phyloP scores from a whole-genome alignment of 2,113 vertebrate genomes.

The Laticauda colubrina region DNA sequence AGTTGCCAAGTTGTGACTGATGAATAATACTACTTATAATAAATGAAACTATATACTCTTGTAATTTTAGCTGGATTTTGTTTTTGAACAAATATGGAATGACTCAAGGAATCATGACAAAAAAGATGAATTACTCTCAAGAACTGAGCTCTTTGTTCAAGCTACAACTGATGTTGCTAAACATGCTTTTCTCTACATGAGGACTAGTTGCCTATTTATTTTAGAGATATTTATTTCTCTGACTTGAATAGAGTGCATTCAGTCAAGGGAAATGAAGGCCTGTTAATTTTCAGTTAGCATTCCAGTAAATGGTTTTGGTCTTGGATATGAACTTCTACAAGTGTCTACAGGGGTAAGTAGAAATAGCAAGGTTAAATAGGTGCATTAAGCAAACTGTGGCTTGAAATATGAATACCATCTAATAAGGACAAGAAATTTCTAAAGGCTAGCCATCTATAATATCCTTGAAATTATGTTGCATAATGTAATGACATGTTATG shows the following conservation, averaged over 20 bases:
- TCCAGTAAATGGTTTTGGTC: conserved; percentile 33
- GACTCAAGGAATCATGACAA: not conserved
- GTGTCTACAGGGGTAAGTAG: conserved; percentile 47
- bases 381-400: conserved; percentile 67
- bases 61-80: not conserved
- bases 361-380: conserved; percentile 62
- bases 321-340: conserved; percentile 28
- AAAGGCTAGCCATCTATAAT: conserved; percentile 75
- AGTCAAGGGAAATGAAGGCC: not conserved
- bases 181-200: not conserved
- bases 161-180: not conserved
- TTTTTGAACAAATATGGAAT: not conserved
- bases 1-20: not conserved
- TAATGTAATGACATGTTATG: conserved; percentile 80
- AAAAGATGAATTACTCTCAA: not conserved
- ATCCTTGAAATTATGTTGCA: conserved; percentile 74
- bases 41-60: not conserved
- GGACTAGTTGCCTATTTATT: not conserved
- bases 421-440: conserved; percentile 73
- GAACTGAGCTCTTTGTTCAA: not conserved
- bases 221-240: not conserved
- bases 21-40: not conserved
- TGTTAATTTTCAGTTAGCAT: conserved; percentile 6
- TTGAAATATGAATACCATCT: conserved; percentile 71
- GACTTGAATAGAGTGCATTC: not conserved